These are phyloP conservation scores for Thera britannica DNA, from an alignment of 2,888 invertebrate species.

Conservation along the genomic window DNA sequence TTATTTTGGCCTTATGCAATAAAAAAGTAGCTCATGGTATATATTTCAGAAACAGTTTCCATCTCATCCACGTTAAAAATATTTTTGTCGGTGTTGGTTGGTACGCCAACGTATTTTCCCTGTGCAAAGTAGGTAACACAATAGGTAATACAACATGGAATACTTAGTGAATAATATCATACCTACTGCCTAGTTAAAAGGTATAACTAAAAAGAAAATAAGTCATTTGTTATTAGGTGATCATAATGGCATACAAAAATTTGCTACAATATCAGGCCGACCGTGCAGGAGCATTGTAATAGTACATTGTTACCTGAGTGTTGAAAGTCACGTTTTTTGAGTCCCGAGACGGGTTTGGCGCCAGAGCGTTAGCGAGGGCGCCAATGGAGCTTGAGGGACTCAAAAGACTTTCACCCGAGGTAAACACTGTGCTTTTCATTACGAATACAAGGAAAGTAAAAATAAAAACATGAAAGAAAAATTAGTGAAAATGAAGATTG, in stretches of 20 bases:
- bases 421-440: too few relatives aligned
- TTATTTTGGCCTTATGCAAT: constrained; percentile 65
- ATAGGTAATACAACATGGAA: background rate
- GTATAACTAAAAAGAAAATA: background rate
- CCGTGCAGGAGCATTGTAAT: background rate
- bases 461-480: too few relatives aligned
- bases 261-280: background rate
- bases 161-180: background rate
- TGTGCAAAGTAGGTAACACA: background rate
- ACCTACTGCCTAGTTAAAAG: too few relatives aligned
- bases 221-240: background rate
- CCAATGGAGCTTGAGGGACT: too few relatives aligned
- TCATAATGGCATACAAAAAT: background rate
- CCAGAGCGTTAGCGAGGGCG: too few relatives aligned
- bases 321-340: too few relatives aligned
- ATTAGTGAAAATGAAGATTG: too few relatives aligned
- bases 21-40: constrained; percentile 58
- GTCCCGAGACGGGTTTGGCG: too few relatives aligned
- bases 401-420: too few relatives aligned
- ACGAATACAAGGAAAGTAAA: too few relatives aligned
- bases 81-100: background rate
- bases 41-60: constrained; percentile 38
- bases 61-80: constrained; percentile 32
- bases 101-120: background rate
- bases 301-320: too few relatives aligned